A percentile compares a stretch with the other conserved stretches of the same genome.
These are phyloP conservation scores for Spatulosminthurus flaviceps DNA, from an alignment of 2,888 invertebrate genomes.

Conservation along the genomic window DNA sequence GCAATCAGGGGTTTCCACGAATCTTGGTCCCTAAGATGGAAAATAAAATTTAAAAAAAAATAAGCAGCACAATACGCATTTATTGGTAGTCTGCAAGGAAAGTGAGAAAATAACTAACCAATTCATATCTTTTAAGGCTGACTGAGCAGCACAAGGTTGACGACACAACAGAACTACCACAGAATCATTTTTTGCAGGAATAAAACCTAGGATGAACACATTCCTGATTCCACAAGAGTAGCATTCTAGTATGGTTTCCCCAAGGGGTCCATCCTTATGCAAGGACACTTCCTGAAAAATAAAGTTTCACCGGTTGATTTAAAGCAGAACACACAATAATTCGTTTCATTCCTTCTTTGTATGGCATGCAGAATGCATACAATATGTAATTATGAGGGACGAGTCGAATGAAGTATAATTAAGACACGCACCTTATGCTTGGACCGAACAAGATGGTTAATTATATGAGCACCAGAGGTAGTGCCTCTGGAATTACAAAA, in stretches of 20 bases:
- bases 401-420: too few relatives aligned
- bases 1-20: conserved; percentile 98
- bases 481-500: conserved; percentile 99
- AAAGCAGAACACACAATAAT: background rate
- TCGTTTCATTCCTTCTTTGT: too few relatives aligned
- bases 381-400: too few relatives aligned
- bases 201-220: conserved; percentile 98
- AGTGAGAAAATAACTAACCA: conserved; percentile 72
- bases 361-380: too few relatives aligned
- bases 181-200: conserved; percentile 98
- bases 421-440: conserved; percentile 79
- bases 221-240: conserved; percentile 98
- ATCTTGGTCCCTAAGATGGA: conserved; percentile 81
- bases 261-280: conserved; percentile 96
- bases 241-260: conserved; percentile 97
- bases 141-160: conserved; percentile 97
- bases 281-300: conserved; percentile 83
- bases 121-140: conserved; percentile 97
- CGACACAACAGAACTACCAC: conserved; percentile 96
- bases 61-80: background rate
- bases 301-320: conserved; percentile 19
- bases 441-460: conserved; percentile 98
- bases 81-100: background rate
- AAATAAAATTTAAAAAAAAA: conserved; percentile 28
- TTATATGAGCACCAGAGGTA: conserved; percentile 97